Evolutionary conservation across 2,888 invertebrate genomes (phyloP), one percentile per base, ranked within the genome.

Genomic region (Augiades crinisus): DNA sequence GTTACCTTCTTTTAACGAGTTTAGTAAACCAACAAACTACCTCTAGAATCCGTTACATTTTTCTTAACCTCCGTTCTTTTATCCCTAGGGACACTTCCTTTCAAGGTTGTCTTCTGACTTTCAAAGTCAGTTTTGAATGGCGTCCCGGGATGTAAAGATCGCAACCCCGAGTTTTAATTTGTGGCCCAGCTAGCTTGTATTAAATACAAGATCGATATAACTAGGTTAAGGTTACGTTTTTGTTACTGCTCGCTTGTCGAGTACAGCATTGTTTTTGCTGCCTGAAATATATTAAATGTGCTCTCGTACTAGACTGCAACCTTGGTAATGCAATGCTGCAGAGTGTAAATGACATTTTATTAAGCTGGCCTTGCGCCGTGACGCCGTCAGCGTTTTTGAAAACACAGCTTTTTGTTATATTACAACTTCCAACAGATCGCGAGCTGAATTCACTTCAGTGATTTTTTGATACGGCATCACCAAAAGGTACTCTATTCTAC

Each of bases 321-420:
- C 38, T 47, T 47, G 30, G 47, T 47, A 38, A 7, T 38, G 47
- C 38, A 38, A 30, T 27, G 27, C 19, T 8, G 41, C 22, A 2
- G 19, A 47, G 47, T 47, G 47, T 47, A 38, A 47, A 47, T 47
- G 47, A 47, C 47, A 47, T 38, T 47, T 47, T 38, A 47, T 47
- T 47, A 38, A 30, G 12, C 37, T 21, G 24, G 30, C 46, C 46
- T 46, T 19, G 46, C 34, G 43, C 31, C 31, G 30, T 37, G 24
- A 43, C 24, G 10, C 36, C 27, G 24, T 27, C 37, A 13, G 17
- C 2, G 17, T 37, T 46, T 34, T 24, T 22, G 7, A 17, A 36
- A 8, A 27, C 14, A 34, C 12, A 24, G 12, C 22, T 8, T 33
- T 4, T 34, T 21, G 7, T 33, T 22, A 19, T 38, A 2, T 7